phyloP scores from a whole-genome alignment of 2,888 invertebrate species.

The Lycaena phlaeas region DNA sequence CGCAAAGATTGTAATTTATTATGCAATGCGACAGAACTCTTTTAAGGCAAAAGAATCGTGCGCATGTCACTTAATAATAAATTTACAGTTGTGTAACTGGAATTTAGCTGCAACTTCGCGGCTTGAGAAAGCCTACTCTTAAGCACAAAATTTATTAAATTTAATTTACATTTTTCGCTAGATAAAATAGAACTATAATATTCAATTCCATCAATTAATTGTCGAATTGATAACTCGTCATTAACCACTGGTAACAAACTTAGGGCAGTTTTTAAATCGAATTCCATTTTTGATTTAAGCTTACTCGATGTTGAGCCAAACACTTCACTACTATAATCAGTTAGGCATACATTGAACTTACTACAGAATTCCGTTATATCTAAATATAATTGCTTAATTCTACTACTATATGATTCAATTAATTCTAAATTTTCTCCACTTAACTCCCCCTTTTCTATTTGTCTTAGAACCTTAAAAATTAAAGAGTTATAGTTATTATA shows the following conservation, averaged over 20 bases:
- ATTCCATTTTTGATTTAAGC: no score
- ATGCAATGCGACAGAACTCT: not conserved
- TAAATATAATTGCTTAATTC: no score
- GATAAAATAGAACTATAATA: conserved; percentile 8
- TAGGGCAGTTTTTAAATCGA: no score
- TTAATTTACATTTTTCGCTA: not conserved
- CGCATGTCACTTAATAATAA: not conserved
- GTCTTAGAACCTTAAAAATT: no score
- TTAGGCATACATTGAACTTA: no score
- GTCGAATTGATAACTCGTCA: not conserved
- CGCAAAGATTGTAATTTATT: not conserved
- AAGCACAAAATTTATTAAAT: conserved; percentile 6
- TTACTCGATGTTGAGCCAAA: no score
- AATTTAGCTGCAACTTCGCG: not conserved
- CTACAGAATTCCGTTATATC: no score
- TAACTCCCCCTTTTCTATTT: no score
- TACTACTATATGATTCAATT: not conserved
- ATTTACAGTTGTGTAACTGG: not conserved
- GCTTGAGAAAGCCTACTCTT: conserved; percentile 6
- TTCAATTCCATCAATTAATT: conserved; percentile 9
- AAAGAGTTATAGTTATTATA: no score
- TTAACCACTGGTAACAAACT: no score
- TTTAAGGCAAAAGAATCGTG: not conserved
- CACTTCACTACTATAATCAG: no score
- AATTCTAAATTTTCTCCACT: not conserved